A percentile compares a stretch with the other conserved stretches of the same genome.
phyloP scores from a whole-genome alignment of 2,113 vertebrate genomes.

The Cephalopterus ornatus region DNA sequence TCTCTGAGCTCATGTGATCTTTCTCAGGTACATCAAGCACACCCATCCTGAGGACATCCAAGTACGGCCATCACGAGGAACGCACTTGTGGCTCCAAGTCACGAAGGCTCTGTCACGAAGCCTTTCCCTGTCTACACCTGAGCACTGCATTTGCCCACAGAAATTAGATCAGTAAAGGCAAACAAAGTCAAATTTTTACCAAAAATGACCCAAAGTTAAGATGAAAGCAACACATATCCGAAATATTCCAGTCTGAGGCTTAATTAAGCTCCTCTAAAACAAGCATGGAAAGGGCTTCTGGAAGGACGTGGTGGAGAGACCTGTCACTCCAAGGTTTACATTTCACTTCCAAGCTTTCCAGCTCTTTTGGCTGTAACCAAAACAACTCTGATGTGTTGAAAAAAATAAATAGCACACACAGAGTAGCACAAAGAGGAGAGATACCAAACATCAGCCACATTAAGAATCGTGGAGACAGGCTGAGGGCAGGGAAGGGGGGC shows the following conservation, averaged over 20 bases:
- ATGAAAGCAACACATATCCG: not conserved
- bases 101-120: not conserved
- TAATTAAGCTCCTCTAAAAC: not conserved
- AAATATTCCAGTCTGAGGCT: not conserved
- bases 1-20: not conserved
- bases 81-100: not conserved
- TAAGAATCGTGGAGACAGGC: not conserved
- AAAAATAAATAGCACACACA: slow-evolving; percentile 26
- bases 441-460: slow-evolving; percentile 8
- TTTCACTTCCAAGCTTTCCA: not conserved
- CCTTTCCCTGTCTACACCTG: not conserved
- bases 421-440: not conserved
- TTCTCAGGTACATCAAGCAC: not conserved
- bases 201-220: not conserved
- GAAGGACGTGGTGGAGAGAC: not conserved
- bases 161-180: not conserved
- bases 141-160: not conserved
- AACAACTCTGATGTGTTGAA: not conserved
- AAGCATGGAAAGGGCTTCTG: not conserved
- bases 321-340: not conserved
- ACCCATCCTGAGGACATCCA: not conserved
- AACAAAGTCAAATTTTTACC: not conserved
- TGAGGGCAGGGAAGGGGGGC: not conserved
- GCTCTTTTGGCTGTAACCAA: not conserved
- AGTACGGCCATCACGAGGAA: not conserved